A percentile compares a stretch with the other conserved stretches of the same genome.
These are phyloP conservation scores for Chironex yamaguchii DNA, from an alignment of 30 jellyfish, hydroid and myxozoan genomes.

Conservation along the genomic window DNA sequence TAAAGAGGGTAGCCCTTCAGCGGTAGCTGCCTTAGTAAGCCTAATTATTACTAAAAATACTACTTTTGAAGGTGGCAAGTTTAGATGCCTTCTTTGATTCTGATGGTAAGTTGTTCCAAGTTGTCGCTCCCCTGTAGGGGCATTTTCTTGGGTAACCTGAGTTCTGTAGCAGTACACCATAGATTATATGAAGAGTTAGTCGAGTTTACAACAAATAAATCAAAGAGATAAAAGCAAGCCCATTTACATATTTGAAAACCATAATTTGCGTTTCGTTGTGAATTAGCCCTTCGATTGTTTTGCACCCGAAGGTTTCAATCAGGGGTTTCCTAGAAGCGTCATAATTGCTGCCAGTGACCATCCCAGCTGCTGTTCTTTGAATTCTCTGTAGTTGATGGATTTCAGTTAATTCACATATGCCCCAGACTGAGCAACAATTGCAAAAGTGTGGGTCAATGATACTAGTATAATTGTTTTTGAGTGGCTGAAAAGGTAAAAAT, in stretches of 20 bases:
- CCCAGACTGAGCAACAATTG: conserved; percentile 13
- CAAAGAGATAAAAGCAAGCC: conserved; percentile 22
- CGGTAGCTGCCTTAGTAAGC: no score
- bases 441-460: conserved; percentile 2
- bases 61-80: conserved; percentile 19
- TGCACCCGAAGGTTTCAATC: conserved; percentile 15
- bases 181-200: conserved; percentile 24
- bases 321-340: conserved; percentile 30
- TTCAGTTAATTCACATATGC: background rate
- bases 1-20: no score
- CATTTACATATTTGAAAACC: conserved; percentile 17
- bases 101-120: conserved; percentile 22
- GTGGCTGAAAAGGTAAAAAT: conserved; percentile 7
- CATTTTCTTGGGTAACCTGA: conserved; percentile 9
- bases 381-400: background rate
- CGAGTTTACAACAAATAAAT: conserved; percentile 3
- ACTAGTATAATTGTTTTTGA: background rate
- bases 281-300: conserved; percentile 19
- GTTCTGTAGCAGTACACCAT: conserved; percentile 33
- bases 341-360: conserved; percentile 22
- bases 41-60: no score
- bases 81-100: conserved; percentile 7
- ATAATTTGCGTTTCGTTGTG: conserved; percentile 12
- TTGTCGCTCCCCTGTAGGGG: conserved; percentile 9
- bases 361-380: background rate